phyloP scores from a whole-genome alignment of 2,113 vertebrate species.

The Pituophis catenifer region DNA sequence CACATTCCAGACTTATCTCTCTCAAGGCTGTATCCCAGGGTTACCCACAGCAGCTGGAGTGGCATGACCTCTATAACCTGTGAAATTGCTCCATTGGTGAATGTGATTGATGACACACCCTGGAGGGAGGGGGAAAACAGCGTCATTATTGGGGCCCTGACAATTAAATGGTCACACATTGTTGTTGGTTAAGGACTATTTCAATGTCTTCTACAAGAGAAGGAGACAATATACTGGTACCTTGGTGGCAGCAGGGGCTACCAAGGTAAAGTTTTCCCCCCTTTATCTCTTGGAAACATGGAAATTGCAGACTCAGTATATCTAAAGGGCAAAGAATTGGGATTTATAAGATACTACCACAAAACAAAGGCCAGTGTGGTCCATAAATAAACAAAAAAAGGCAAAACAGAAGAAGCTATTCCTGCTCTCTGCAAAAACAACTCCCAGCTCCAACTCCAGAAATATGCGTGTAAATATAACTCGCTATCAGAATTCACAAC shows the following conservation, averaged over 20 bases:
- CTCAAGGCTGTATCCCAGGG: too few relatives aligned
- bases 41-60: too few relatives aligned
- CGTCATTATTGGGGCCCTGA: too few relatives aligned
- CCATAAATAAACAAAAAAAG: neutral
- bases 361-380: neutral
- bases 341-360: neutral
- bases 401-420: neutral
- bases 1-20: too few relatives aligned
- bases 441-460: neutral
- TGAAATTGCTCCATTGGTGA: too few relatives aligned
- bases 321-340: neutral
- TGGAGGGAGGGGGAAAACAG: too few relatives aligned
- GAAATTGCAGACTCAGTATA: neutral
- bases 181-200: neutral
- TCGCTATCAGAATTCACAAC: neutral
- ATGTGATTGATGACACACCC: too few relatives aligned
- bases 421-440: neutral
- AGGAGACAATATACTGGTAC: neutral
- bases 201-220: neutral
- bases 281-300: neutral
- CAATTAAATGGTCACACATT: neutral
- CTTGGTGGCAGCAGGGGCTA: neutral
- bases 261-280: neutral
- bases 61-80: too few relatives aligned
- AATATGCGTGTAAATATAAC: constrained; percentile 2